Evolutionary conservation across 1,140 invertebrate genomes (phyloP).

Genomic region (Akabosia matsudoensis): DNA sequence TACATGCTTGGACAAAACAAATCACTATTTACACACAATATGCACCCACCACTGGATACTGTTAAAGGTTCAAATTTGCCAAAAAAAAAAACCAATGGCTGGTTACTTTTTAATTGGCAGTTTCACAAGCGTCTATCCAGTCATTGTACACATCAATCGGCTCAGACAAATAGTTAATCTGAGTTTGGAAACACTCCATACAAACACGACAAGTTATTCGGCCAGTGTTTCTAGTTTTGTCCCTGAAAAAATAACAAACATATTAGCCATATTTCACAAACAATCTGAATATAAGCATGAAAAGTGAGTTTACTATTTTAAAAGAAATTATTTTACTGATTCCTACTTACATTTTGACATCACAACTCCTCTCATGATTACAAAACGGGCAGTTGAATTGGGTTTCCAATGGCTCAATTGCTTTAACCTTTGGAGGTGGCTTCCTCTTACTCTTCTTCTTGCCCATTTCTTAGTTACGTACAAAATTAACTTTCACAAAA

Average conservation of each 20-base stretch:
- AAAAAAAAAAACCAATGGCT: not conserved
- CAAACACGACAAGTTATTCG: constrained; percentile 63
- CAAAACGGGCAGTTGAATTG: constrained; percentile 99
- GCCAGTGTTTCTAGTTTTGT: constrained; percentile 61
- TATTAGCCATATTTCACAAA: not conserved
- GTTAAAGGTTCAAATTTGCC: not conserved
- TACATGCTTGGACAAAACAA: too few relatives aligned
- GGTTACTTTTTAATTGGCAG: constrained; percentile 54
- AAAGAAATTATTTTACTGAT: not conserved
- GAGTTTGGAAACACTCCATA: constrained; percentile 63
- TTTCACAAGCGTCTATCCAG: constrained; percentile 70
- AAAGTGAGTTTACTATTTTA: too few relatives aligned
- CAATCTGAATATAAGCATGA: too few relatives aligned
- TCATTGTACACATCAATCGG: constrained; percentile 68
- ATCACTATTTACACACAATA: too few relatives aligned
- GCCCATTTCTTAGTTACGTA: constrained; percentile 68
- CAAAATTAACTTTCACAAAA: too few relatives aligned
- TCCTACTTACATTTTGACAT: constrained; percentile 93
- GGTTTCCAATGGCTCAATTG: constrained; percentile 87
- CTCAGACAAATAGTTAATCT: constrained; percentile 65
- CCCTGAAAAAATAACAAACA: constrained; percentile 53
- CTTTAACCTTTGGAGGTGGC: constrained; percentile 89
- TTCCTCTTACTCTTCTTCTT: constrained; percentile 95
- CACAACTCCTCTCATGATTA: constrained; percentile 98
- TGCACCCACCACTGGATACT: not conserved